Percentiles rank a stretch among this genome's conserved stretches.
These are phyloP conservation scores for Drosophila pseudotakahashii DNA, from an alignment of 2,888 invertebrate species.

Conservation along the genomic window DNA sequence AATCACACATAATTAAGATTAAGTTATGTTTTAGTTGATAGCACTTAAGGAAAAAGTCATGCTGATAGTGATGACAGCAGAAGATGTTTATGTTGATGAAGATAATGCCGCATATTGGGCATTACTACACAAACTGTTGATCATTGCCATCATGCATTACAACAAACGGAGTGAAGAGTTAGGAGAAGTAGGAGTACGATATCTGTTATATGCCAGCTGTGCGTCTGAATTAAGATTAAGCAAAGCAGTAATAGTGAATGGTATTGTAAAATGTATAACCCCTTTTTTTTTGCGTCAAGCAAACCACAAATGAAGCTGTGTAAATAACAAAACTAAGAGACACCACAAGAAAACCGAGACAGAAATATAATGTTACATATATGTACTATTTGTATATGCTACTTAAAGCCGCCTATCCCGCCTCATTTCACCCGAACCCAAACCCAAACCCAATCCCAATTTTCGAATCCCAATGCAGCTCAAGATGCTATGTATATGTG, in stretches of 20 bases:
- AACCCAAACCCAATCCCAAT: not conserved
- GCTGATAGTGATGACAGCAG: conserved; percentile 7
- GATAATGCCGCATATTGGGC: conserved; percentile 10
- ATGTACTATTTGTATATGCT: conserved; percentile 13
- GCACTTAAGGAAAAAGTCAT: conserved; percentile 24
- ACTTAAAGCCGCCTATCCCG: conserved; percentile 17
- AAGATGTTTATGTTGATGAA: too few species aligned
- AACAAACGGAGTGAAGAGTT: not conserved
- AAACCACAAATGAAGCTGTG: conserved; percentile 34
- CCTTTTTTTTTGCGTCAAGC: conserved; percentile 11
- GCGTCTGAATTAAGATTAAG: conserved; percentile 26
- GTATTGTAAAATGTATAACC: conserved; percentile 21
- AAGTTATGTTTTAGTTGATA: conserved; percentile 31
- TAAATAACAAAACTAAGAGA: conserved; percentile 29
- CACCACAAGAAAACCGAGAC: not conserved
- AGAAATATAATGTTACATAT: not conserved
- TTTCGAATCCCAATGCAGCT: conserved; percentile 12
- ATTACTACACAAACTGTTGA: conserved; percentile 19
- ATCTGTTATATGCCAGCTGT: conserved; percentile 33
- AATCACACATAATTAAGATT: conserved; percentile 20
- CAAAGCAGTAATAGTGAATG: conserved; percentile 16
- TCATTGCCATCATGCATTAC: conserved; percentile 20
- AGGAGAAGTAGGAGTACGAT: conserved; percentile 12
- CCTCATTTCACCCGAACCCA: not conserved
- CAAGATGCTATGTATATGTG: conserved; percentile 10